Percentiles rank a stretch among this genome's conserved stretches.
Conservation (phyloP, 2,113 vertebrate species). For the Bettongia penicillata region DNA sequence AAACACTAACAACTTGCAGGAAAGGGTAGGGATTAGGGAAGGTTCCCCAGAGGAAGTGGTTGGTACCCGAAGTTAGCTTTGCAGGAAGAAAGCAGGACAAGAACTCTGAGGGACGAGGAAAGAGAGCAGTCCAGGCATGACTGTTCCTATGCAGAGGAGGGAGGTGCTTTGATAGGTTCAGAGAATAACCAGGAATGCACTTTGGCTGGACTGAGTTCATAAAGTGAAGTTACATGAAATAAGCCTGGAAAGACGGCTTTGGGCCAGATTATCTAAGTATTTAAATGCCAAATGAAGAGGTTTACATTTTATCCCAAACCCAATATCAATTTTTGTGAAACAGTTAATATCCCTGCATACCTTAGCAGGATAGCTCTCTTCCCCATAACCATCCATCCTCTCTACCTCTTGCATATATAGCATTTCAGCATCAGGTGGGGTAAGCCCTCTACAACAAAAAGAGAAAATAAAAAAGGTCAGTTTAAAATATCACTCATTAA, state of each 20-base stretch:
- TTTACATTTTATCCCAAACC: background rate
- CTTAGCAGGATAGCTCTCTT: constrained; percentile 97
- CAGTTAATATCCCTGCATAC: constrained; percentile 75
- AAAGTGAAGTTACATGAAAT: background rate
- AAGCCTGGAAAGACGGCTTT: background rate
- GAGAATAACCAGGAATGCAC: background rate
- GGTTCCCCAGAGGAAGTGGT: background rate
- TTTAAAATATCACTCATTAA: background rate
- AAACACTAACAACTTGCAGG: background rate
- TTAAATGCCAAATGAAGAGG: background rate
- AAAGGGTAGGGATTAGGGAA: background rate
- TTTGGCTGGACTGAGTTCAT: background rate
- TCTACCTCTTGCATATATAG: constrained; percentile 98
- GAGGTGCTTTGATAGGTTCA: background rate
- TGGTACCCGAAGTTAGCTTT: background rate
- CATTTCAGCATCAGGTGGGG: constrained; percentile 94
- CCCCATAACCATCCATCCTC: constrained; percentile 96
- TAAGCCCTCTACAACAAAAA: constrained; percentile 89
- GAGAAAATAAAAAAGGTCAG: background rate
- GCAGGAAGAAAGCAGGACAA: background rate
- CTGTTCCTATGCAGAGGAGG: background rate
- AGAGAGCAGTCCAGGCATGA: background rate
- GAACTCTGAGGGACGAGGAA: background rate
- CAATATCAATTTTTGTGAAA: background rate
- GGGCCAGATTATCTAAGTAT: background rate